Base-by-base conservation (phyloP, 1,140 invertebrate genomes). In the Drosophila quadrilineata region DNA sequence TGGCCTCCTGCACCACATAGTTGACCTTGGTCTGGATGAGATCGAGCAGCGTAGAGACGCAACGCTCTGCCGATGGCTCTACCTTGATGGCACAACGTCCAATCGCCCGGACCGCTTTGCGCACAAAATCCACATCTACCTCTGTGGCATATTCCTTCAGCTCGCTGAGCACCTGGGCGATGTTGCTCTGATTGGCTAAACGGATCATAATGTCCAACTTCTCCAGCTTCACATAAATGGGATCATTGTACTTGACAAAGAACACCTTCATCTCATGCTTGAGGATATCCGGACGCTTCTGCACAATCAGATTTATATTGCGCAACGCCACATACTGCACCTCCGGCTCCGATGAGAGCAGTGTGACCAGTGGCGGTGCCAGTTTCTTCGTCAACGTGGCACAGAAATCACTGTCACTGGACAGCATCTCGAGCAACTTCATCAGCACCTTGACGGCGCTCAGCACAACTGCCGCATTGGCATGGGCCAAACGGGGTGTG, bases 221-320 rank as follows among this genome's bases (percentile, higher is more conserved):
- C 90, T 99, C 99, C 45, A 99, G 92, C 90, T 99, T 99, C 2
- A 99, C 98, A 90, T 99, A 99, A 89, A 99, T 99, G 5, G 99
- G 99, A 92, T 99, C 99, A 90, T 99, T 99, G 91, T 99, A 99
- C 87, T 99, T 99, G 9, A 99, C 99, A 90, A 99, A 99, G 91
- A 99, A 99, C 21, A 95, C 98, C 92, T 99, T 99, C 98, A 99
- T 99, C 91, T 99, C 99, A 85, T 99, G 98, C 89, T 99, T 99
- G n/a, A 99, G 90, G 70, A 99, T 99, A 66, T 99, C 98, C 0
- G 98, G 97, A 49, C 98, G 93, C 90, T 99, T 99, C 90, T 99
- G 99, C 12, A 99, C 98, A 75, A 99, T 99, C 1, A 99, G 92
- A 91, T 99, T 99, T 74, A 99, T 99, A 89, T 99, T 99, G 58